Evolutionary conservation across 2,113 vertebrate species (phyloP), one percentile per base, ranked within the genome.

Genomic region (Choloepus hoffmanni): DNA sequence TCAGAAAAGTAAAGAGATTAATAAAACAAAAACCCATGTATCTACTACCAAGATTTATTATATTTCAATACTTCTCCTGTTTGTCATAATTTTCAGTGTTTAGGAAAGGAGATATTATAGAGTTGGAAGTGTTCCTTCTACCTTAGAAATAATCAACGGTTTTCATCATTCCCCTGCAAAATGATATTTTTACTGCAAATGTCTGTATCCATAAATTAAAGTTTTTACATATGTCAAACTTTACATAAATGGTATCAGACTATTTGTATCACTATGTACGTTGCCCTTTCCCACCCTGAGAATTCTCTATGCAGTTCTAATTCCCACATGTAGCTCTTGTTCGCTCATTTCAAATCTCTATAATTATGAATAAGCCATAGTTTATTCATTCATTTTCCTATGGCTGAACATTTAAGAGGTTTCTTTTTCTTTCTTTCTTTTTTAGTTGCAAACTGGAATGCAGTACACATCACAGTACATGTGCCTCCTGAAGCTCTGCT

Each of bases 51-150:
- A 94, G 33, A 85, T 78, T 92, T 82, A 92, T 53, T 45, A 9
- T 85, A 92, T 83, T 19, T 93, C 24, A 67, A 84, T 67, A 93
- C 24, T 58, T 86, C 68, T 26, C 21, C 16, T 45, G 62, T 30
- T 63, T 85, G 33, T 40, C 33, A 53, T 78, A 84, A 89, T 84
- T 96, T 85, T 89, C 53, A 92, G 78, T 67, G 60, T 55, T 85
- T 16, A 36, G 74, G 77, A 81, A 85, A 60, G 70, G 16, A 93
- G 63, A 92, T 53, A 36, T 50, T 78, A n/a, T 62, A 72, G 18
- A 5, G 55, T 5, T 21, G 3, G 8, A 53, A 53, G 50, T 53
- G 50, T 53, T n/a, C 43, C 67, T 85, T 85, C 36, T 90, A 36
- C 10, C 55, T 92, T 18, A 90, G 65, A 94, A 82, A 82, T 70